A percentile compares a stretch with the other conserved stretches of the same genome.
These are phyloP conservation scores for Mystacornis crossleyi DNA, from an alignment of 2,113 vertebrate genomes.

Conservation along the genomic window DNA sequence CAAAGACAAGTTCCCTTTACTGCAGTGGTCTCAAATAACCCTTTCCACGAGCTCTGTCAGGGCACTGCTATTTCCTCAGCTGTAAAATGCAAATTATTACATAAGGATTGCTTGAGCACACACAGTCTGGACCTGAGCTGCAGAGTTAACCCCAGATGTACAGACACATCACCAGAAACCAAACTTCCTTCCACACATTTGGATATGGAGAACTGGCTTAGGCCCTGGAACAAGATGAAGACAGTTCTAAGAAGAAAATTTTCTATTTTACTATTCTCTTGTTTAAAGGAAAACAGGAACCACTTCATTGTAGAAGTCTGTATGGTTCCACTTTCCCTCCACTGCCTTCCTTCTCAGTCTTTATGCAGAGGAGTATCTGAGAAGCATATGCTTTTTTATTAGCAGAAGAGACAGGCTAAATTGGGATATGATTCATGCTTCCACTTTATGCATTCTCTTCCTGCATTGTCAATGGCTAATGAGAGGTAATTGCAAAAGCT, in stretches of 20 bases:
- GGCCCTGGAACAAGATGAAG: background rate
- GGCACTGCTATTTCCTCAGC: background rate
- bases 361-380: background rate
- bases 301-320: background rate
- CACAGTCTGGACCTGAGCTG: background rate
- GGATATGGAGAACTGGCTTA: background rate
- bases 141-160: background rate
- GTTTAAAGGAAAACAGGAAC: background rate
- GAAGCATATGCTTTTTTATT: background rate
- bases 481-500: conserved; percentile 38
- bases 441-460: conserved; percentile 37
- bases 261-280: background rate
- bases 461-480: conserved; percentile 27
- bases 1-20: background rate
- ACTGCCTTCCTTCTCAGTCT: background rate
- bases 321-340: background rate
- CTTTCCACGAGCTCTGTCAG: background rate
- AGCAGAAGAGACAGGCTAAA: conserved; percentile 29
- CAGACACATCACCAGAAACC: background rate
- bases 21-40: background rate
- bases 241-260: background rate
- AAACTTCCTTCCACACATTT: background rate
- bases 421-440: conserved; percentile 40
- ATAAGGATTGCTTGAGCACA: background rate
- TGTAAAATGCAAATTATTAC: background rate